phyloP scores from a whole-genome alignment of 2,797 vertebrate species.

The Lithobates sylvaticus region DNA sequence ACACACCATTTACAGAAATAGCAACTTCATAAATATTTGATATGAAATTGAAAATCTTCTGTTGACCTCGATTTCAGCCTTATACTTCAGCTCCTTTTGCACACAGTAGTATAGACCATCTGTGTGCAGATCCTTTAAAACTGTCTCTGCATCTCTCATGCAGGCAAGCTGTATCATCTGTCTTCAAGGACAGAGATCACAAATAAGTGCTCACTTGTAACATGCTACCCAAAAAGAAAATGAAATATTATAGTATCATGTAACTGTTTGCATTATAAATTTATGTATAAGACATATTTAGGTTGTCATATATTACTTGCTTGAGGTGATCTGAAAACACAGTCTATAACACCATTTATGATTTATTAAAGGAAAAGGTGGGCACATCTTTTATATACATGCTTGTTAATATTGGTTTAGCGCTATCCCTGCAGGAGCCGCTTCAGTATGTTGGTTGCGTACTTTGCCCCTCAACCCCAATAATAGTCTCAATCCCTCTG shows the following conservation, averaged over 20 bases:
- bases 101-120: constrained; percentile 12
- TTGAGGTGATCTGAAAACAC: too few relatives aligned
- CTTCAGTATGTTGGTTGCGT: too few relatives aligned
- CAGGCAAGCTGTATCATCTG: constrained; percentile 14
- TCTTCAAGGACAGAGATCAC: constrained; percentile 48
- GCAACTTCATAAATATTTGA: constrained; percentile 61
- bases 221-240: constrained; percentile 12
- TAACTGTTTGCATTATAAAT: constrained; percentile 23
- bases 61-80: constrained; percentile 56
- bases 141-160: neutral
- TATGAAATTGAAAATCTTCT: constrained; percentile 54
- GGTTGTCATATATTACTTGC: constrained; percentile 21
- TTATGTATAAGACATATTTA: constrained; percentile 12
- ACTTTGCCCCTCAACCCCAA: too few relatives aligned
- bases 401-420: too few relatives aligned
- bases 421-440: too few relatives aligned
- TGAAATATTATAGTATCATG: constrained; percentile 20
- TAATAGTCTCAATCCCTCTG: too few relatives aligned
- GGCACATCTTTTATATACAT: too few relatives aligned
- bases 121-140: constrained; percentile 34
- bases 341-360: too few relatives aligned
- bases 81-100: constrained; percentile 24
- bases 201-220: constrained; percentile 35
- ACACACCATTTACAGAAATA: constrained; percentile 41
- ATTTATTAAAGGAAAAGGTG: too few relatives aligned